Base-by-base conservation (phyloP, 2,888 invertebrate species). In the Cheilosia soror region DNA sequence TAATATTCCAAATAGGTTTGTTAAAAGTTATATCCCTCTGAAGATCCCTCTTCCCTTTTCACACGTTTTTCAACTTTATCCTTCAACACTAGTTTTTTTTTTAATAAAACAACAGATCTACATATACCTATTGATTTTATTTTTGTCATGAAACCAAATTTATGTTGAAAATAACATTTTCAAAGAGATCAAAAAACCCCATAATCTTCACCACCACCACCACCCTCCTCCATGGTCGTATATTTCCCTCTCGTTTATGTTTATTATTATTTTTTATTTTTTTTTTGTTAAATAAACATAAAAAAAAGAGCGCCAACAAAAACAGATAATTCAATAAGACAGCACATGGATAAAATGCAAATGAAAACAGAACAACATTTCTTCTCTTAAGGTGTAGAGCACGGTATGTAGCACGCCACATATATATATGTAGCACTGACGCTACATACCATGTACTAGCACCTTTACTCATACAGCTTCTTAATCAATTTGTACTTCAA, bases 301-400 rank as follows among this genome's bases (percentile, higher is more conserved):
- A 51, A 58, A 71, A 49, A 25, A 71, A 20, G 37, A 25, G 6
- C 31, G 11, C 42, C 9, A 58, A 71, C 5, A 40, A 71, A 72
- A 72, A 62, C 60, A 51, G 42, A 72, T 60, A 72, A 72, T 62
- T 72, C 51, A 71, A 60, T 60, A 27, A 29, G 60, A 51, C 40
- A 60, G 5, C 29, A 42, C 49, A 51, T 71, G 27, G 47, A 25
- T 29, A 37, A 57, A 49, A 68, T 20, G n/a, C 27, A 33, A 11
- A n/a, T 29, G 27, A 37, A 44, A 37, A 37, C 9, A 49, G 57
- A 40, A 27, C 1, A 47, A 37, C 31, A 9, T 15, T 5, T 37
- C 37, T 47, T 25, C 27, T 37, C 11, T 15, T 51, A n/a, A n/a
- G n/a, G n/a, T n/a, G n/a, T n/a, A n/a, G n/a, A n/a, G n/a, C n/a